A percentile compares a stretch with the other conserved stretches of the same genome.
Evolutionary conservation across 2,113 vertebrate species (phyloP).

Genomic region (Martes martes): DNA sequence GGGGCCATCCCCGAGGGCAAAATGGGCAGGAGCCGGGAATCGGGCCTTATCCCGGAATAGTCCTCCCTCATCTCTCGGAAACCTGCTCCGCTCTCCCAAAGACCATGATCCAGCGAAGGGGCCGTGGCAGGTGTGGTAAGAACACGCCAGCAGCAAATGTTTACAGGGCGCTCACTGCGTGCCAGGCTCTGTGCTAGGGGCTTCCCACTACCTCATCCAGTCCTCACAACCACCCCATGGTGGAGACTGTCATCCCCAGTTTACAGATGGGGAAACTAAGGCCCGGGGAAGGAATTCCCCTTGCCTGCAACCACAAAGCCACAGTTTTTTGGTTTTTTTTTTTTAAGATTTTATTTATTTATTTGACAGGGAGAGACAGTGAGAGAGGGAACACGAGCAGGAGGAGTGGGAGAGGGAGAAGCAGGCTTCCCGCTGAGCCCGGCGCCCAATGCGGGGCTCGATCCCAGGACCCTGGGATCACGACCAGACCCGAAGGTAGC

Average conservation of each 20-base stretch:
- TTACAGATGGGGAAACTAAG: neutral
- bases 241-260: neutral
- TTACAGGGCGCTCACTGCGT: neutral
- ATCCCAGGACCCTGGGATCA: too few relatives aligned
- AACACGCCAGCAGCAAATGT: neutral
- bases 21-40: neutral
- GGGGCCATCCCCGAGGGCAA: neutral
- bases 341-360: too few relatives aligned
- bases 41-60: neutral
- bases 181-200: neutral
- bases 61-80: neutral
- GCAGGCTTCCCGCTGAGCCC: too few relatives aligned
- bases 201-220: neutral
- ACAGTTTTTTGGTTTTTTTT: too few relatives aligned
- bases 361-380: too few relatives aligned
- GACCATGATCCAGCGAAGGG: neutral
- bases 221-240: neutral
- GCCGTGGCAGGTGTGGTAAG: accelerated
- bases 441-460: too few relatives aligned
- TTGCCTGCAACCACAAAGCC: neutral
- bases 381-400: too few relatives aligned
- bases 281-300: neutral
- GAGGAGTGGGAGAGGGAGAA: too few relatives aligned
- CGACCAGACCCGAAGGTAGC: too few relatives aligned
- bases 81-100: neutral